These are phyloP conservation scores for Prorops nasuta DNA, from an alignment of 1,140 invertebrate species.

Conservation along the genomic window DNA sequence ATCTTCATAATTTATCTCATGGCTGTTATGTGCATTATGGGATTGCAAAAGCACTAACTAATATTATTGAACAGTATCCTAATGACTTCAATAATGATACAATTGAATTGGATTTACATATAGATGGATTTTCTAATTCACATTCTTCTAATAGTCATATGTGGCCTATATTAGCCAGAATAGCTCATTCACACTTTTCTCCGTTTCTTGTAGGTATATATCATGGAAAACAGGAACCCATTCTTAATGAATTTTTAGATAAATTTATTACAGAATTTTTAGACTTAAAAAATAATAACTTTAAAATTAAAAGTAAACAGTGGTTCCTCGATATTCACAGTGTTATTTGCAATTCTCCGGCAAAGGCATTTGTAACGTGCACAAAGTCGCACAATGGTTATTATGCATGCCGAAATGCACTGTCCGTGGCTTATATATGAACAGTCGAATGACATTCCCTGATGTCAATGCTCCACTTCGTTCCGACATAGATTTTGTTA, in stretches of 20 bases:
- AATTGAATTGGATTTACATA: background rate
- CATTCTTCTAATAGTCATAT: background rate
- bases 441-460: constrained; percentile 14
- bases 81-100: background rate
- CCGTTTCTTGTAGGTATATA: background rate
- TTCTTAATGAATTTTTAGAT: background rate
- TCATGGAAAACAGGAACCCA: background rate
- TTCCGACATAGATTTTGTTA: constrained; percentile 10
- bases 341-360: background rate
- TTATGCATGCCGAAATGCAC: constrained; percentile 13
- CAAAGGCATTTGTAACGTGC: background rate
- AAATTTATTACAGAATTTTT: background rate
- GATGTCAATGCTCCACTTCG: constrained; percentile 1
- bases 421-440: constrained; percentile 10
- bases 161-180: background rate
- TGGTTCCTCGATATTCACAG: background rate
- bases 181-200: background rate
- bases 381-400: too few species aligned
- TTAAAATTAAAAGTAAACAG: background rate
- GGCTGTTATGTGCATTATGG: too few species aligned
- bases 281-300: background rate
- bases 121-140: background rate
- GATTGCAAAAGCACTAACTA: too few species aligned
- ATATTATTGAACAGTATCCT: too few species aligned
- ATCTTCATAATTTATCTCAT: too few species aligned